Percentiles rank a stretch among this genome's conserved stretches.
Conservation (phyloP, 2,888 invertebrate species). For the Erpobdella octoculata region DNA sequence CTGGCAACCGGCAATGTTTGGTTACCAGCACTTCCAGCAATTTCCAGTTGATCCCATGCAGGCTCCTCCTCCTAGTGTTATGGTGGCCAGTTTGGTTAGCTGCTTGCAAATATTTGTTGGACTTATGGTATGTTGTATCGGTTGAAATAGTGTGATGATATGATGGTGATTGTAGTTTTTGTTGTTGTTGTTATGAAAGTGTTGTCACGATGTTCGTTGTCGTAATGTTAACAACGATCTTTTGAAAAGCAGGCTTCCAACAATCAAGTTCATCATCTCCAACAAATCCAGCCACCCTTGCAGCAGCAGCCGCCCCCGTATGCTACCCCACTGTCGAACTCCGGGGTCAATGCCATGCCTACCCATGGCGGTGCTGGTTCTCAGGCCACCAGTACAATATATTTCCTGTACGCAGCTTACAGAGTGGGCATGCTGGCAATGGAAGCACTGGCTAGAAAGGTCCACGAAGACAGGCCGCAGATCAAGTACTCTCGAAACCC, state of each 20-base stretch:
- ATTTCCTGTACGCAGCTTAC: slow-evolving; percentile 77
- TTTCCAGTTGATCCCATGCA: neutral
- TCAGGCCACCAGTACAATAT: slow-evolving; percentile 33
- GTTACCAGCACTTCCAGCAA: slow-evolving; percentile 13
- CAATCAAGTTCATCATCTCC: slow-evolving; percentile 20
- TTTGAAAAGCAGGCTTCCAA: neutral
- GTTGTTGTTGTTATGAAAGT: too few species aligned
- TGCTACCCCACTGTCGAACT: slow-evolving; percentile 30
- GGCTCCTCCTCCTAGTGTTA: neutral
- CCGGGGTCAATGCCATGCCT: slow-evolving; percentile 23
- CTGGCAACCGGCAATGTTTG: neutral
- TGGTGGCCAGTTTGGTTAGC: slow-evolving; percentile 2
- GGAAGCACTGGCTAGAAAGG: slow-evolving; percentile 82
- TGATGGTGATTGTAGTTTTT: too few species aligned
- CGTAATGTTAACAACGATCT: neutral
- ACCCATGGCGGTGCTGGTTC: neutral
- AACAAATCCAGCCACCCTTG: slow-evolving; percentile 24
- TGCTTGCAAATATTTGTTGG: neutral
- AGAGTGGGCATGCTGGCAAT: slow-evolving; percentile 93
- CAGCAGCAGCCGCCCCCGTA: neutral
- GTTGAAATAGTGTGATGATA: neutral
- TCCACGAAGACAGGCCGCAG: slow-evolving; percentile 89
- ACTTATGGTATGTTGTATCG: too few species aligned
- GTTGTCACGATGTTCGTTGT: neutral
- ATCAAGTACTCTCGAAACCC: slow-evolving; percentile 88